phyloP scores from a whole-genome alignment of 2,888 invertebrate species.

The Hirudinaria manillensis region DNA sequence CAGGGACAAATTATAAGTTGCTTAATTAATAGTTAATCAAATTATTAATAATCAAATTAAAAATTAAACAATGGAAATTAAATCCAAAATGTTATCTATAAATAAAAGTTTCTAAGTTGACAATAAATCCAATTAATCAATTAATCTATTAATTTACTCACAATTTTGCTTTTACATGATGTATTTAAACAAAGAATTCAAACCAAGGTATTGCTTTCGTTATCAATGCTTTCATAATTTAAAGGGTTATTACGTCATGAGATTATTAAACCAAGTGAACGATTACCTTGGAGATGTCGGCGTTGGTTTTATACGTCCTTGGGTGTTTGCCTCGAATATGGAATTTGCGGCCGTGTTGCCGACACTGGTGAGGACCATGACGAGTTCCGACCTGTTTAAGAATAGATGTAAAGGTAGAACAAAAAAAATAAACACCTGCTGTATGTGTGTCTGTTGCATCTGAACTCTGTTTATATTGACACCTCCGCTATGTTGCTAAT shows the following conservation, averaged over 20 bases:
- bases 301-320: conserved; percentile 21
- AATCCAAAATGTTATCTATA: not conserved
- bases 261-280: not conserved
- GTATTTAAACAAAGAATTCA: not conserved
- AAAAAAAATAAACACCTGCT: not conserved
- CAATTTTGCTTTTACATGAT: not conserved
- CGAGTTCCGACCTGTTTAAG: conserved; percentile 34
- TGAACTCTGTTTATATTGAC: not conserved
- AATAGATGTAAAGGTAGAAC: conserved; percentile 15
- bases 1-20: conserved; percentile 31
- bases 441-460: not conserved
- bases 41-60: not conserved
- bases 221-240: too few species aligned
- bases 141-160: not conserved
- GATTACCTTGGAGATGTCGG: conserved; percentile 33
- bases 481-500: not conserved
- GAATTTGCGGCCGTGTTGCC: conserved; percentile 34
- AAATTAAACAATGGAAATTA: not conserved
- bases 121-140: not conserved
- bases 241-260: too few species aligned
- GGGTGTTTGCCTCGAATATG: conserved; percentile 33
- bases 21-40: not conserved
- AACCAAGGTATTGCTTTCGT: too few species aligned
- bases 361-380: conserved; percentile 30
- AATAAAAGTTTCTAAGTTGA: not conserved